Conservation (phyloP, 35 echinoderm and acorn worm genomes). For the Antedon bifida region DNA sequence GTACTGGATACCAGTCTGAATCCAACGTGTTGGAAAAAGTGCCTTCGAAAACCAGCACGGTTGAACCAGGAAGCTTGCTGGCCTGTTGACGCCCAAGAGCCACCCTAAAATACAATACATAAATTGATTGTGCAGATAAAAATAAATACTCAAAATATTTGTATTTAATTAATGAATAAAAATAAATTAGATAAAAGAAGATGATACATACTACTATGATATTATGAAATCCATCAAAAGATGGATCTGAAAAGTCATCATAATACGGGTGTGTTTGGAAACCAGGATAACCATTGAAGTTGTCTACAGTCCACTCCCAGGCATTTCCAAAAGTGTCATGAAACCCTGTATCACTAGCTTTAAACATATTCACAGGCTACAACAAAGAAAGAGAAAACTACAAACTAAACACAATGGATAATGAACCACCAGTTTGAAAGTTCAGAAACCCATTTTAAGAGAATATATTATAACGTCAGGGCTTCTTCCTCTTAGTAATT, state of each 20-base stretch:
- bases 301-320: slow-evolving; percentile 83
- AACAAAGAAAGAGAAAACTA: neutral
- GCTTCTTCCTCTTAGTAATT: too few species aligned
- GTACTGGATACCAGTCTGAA: slow-evolving; percentile 50
- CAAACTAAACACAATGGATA: neutral
- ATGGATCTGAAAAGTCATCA: slow-evolving; percentile 69
- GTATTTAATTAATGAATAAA: too few species aligned
- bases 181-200: neutral
- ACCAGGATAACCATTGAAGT: slow-evolving; percentile 81
- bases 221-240: slow-evolving; percentile 79
- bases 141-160: neutral
- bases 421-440: too few species aligned
- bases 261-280: slow-evolving; percentile 37
- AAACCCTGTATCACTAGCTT: slow-evolving; percentile 55
- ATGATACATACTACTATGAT: slow-evolving; percentile 44
- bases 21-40: slow-evolving; percentile 84
- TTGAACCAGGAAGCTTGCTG: slow-evolving; percentile 49
- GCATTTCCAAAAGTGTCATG: slow-evolving; percentile 84
- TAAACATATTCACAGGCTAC: slow-evolving; percentile 78
- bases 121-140: neutral
- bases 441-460: too few species aligned
- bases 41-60: slow-evolving; percentile 53
- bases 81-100: slow-evolving; percentile 68
- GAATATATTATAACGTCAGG: too few species aligned
- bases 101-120: slow-evolving; percentile 38